Percentiles rank a stretch among this genome's conserved stretches.
Conservation (phyloP, 2,888 invertebrate species). For the Tachina lurida region DNA sequence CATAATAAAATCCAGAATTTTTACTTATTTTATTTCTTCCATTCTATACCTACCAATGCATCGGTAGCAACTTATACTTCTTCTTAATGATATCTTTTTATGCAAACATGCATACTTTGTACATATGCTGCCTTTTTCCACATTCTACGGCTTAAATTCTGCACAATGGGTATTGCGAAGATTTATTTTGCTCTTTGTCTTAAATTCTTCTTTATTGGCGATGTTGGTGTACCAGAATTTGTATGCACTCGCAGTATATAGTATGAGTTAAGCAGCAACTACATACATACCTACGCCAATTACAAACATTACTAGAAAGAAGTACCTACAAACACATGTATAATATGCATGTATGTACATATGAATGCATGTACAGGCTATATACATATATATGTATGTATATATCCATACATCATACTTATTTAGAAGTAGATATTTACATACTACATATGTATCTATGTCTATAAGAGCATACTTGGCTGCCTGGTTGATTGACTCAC, state of each 20-base stretch:
- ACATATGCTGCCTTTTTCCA: neutral
- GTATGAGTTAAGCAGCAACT: constrained; percentile 18
- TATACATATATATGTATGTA: neutral
- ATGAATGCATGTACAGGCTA: neutral
- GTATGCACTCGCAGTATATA: neutral
- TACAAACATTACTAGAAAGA: constrained; percentile 39
- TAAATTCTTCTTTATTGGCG: constrained; percentile 1
- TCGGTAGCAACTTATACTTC: too few species aligned
- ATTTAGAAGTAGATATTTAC: neutral
- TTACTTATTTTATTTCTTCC: neutral
- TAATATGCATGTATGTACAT: neutral
- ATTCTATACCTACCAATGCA: too few species aligned
- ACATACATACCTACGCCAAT: constrained; percentile 4
- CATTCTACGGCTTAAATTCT: constrained; percentile 36
- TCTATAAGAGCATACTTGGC: neutral
- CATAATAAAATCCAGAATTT: constrained; percentile 34
- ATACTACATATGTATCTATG: neutral
- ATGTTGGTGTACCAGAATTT: constrained; percentile 12
- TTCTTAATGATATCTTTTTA: constrained; percentile 17
- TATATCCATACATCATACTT: neutral
- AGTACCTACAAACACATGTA: neutral
- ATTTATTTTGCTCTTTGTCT: constrained; percentile 24
- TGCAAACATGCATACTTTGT: constrained; percentile 6
- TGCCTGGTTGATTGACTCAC: constrained; percentile 14
- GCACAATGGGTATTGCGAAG: constrained; percentile 39